Conservation (phyloP, 2,797 vertebrate species). For the Australoheros facetus region DNA sequence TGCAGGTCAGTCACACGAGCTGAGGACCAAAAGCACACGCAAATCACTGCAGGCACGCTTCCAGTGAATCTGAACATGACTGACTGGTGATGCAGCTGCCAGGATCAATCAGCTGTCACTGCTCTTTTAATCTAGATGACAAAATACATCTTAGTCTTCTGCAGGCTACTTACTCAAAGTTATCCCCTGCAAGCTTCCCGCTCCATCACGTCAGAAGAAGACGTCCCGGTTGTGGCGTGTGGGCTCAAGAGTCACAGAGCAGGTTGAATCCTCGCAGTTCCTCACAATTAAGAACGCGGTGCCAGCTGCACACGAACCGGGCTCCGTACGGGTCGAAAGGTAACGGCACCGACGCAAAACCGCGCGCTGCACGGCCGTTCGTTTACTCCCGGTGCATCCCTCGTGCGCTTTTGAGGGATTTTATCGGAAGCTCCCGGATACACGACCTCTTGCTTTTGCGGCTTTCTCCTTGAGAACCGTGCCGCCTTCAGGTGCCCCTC, state of each 20-base stretch:
- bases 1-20: not conserved
- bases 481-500: slow-evolving; percentile 46
- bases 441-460: slow-evolving; percentile 54
- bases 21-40: not conserved
- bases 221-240: not conserved
- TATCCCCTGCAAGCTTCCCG: not conserved
- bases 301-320: not conserved
- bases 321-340: not conserved
- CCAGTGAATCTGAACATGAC: not conserved
- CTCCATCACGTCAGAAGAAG: slow-evolving; percentile 36
- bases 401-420: not conserved
- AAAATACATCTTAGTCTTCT: not conserved
- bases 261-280: slow-evolving; percentile 26
- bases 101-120: not conserved
- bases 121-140: not conserved
- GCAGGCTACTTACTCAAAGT: slow-evolving; percentile 42
- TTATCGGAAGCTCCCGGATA: slow-evolving; percentile 42
- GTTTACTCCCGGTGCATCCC: not conserved
- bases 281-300: not conserved
- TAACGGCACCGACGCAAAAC: not conserved
- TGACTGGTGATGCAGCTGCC: not conserved
- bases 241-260: slow-evolving; percentile 5
- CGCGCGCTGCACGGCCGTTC: not conserved
- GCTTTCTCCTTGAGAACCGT: slow-evolving; percentile 73
- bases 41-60: not conserved